A percentile compares a stretch with the other conserved stretches of the same genome.
phyloP scores from a whole-genome alignment of 2,888 invertebrate genomes.

The Stegophylla sp. region DNA sequence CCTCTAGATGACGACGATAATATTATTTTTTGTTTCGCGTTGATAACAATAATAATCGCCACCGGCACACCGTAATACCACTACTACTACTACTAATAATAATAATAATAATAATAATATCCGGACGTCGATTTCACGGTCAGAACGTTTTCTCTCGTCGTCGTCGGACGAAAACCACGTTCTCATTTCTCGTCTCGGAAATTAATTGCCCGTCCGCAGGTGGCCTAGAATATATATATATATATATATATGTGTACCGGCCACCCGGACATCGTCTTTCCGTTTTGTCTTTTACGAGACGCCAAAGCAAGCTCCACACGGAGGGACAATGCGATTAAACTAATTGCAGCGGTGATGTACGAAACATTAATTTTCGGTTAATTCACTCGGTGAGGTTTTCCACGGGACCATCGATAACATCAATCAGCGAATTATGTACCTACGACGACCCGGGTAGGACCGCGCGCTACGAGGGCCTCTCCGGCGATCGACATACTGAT shows the following conservation, averaged over 20 bases:
- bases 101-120: background rate
- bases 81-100: too few relatives aligned
- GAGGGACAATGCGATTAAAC: conserved; percentile 21
- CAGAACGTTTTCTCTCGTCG: background rate
- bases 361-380: conserved; percentile 24
- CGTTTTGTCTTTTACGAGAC: conserved; percentile 14
- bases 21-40: background rate
- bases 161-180: background rate
- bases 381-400: background rate
- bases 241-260: too few relatives aligned
- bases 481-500: too few relatives aligned
- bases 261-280: background rate
- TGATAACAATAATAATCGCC: background rate
- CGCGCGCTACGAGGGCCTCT: background rate
- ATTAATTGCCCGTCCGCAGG: conserved; percentile 18
- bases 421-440: background rate
- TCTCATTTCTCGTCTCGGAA: conserved; percentile 6
- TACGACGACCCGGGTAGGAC: background rate
- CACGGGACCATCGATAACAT: background rate
- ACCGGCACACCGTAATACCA: background rate
- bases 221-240: too few relatives aligned
- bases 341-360: conserved; percentile 11
- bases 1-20: too few relatives aligned
- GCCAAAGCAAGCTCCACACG: background rate
- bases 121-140: background rate